Conservation (phyloP, 1,140 invertebrate genomes). For the Hycleus cichorii region DNA sequence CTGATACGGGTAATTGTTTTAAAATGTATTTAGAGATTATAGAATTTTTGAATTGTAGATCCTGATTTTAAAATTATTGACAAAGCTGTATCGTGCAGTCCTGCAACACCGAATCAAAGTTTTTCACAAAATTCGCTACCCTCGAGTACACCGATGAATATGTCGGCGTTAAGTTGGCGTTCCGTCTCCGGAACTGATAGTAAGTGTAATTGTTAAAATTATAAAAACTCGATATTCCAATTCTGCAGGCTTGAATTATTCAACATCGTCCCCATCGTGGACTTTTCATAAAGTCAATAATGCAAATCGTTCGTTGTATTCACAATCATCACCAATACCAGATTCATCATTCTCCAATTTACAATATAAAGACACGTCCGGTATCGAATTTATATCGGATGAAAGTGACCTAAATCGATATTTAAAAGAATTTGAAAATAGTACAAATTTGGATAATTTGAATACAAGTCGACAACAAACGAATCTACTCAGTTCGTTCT, state of each 20-base stretch:
- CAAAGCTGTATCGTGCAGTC: constrained; percentile 19
- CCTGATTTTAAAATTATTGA: constrained; percentile 24
- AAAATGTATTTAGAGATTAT: background rate
- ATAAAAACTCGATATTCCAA: background rate
- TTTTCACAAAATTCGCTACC: constrained; percentile 1
- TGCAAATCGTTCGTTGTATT: constrained; percentile 1
- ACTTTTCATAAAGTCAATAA: constrained; percentile 20
- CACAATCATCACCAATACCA: constrained; percentile 17
- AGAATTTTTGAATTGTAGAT: constrained; percentile 11
- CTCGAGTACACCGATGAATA: constrained; percentile 33
- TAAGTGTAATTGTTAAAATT: constrained; percentile 12
- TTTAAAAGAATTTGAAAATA: constrained; percentile 36
- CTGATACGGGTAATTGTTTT: constrained; percentile 25
- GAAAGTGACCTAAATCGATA: constrained; percentile 42
- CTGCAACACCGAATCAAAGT: constrained; percentile 16
- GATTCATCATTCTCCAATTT: constrained; percentile 27
- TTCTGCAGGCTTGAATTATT: constrained; percentile 31
- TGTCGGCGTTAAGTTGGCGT: constrained; percentile 36
- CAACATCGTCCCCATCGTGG: constrained; percentile 32
- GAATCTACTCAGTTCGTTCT: constrained; percentile 46
- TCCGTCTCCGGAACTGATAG: constrained; percentile 32
- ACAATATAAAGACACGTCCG: constrained; percentile 27
- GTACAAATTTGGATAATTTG: constrained; percentile 24
- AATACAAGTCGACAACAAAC: constrained; percentile 20
- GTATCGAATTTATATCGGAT: constrained; percentile 43